These are phyloP conservation scores for Simalia tracyae DNA, from an alignment of 2,797 vertebrate genomes.

Conservation along the genomic window DNA sequence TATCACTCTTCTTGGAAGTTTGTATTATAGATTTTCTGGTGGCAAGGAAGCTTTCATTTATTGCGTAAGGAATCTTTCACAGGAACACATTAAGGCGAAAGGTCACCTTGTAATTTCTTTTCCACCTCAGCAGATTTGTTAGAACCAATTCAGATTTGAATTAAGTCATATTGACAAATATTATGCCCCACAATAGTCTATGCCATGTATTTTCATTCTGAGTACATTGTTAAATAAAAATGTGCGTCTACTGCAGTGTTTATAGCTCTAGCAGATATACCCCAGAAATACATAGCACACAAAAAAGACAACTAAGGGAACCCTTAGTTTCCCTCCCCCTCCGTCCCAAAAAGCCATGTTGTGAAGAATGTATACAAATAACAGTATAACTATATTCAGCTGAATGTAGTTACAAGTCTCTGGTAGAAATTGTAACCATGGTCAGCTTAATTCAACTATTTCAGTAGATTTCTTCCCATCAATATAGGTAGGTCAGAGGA, in stretches of 20 bases:
- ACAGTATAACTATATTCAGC: neutral
- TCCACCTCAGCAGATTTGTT: neutral
- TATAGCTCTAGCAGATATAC: neutral
- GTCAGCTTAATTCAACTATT: neutral
- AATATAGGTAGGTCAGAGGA: neutral
- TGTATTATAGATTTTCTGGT: neutral
- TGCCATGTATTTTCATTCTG: neutral
- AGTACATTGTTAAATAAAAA: neutral
- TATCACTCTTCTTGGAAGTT: neutral
- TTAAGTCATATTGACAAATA: neutral
- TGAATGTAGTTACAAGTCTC: neutral
- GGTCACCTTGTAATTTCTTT: neutral
- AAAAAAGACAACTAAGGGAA: neutral
- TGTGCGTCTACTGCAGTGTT: neutral
- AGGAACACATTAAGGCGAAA: neutral
- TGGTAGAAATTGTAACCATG: neutral
- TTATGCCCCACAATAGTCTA: neutral
- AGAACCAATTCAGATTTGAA: neutral
- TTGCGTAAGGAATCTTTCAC: neutral
- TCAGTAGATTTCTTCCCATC: neutral
- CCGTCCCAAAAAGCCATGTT: neutral
- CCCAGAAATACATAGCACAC: neutral
- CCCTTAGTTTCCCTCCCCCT: neutral
- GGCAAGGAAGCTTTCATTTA: neutral
- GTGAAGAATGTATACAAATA: neutral